A percentile compares a stretch with the other conserved stretches of the same genome.
Conservation (phyloP, 1,140 invertebrate genomes). For the Sitobion miscanthi region DNA sequence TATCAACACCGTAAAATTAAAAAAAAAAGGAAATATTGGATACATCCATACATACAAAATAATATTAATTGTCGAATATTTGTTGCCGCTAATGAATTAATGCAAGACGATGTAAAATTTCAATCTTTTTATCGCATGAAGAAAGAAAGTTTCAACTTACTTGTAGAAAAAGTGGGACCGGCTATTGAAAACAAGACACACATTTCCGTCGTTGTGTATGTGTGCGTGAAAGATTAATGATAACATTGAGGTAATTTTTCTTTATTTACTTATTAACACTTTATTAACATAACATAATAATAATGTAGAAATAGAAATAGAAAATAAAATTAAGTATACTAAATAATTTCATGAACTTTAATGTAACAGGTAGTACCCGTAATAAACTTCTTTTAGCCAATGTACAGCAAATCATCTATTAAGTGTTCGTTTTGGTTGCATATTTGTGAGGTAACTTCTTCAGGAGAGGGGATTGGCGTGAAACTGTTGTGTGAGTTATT, state of each 20-base stretch:
- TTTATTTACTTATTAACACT: too few relatives aligned
- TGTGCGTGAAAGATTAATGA: slow-evolving; percentile 16
- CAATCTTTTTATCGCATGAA: slow-evolving; percentile 28
- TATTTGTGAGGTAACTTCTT: slow-evolving; percentile 1
- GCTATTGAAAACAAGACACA: slow-evolving; percentile 34
- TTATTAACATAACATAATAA: not conserved
- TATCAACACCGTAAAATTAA: too few relatives aligned
- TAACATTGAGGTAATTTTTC: not conserved
- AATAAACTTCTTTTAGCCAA: not conserved
- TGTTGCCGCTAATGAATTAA: slow-evolving; percentile 40
- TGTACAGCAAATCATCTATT: not conserved
- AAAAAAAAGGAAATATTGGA: not conserved
- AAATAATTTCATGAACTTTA: not conserved
- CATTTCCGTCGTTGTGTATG: slow-evolving; percentile 23
- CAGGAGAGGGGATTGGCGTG: slow-evolving; percentile 15
- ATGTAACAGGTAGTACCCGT: not conserved
- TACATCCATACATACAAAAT: slow-evolving; percentile 21
- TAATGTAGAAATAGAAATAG: not conserved
- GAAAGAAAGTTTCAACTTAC: slow-evolving; percentile 43
- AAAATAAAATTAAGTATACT: not conserved
- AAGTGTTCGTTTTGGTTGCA: not conserved
- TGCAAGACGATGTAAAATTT: slow-evolving; percentile 28
- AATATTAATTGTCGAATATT: slow-evolving; percentile 24
- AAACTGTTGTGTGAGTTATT: slow-evolving; percentile 7
- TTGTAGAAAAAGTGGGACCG: slow-evolving; percentile 21